Evolutionary conservation across 2,888 invertebrate genomes (phyloP).

Genomic region (Thysanoteuthis rhombus): DNA sequence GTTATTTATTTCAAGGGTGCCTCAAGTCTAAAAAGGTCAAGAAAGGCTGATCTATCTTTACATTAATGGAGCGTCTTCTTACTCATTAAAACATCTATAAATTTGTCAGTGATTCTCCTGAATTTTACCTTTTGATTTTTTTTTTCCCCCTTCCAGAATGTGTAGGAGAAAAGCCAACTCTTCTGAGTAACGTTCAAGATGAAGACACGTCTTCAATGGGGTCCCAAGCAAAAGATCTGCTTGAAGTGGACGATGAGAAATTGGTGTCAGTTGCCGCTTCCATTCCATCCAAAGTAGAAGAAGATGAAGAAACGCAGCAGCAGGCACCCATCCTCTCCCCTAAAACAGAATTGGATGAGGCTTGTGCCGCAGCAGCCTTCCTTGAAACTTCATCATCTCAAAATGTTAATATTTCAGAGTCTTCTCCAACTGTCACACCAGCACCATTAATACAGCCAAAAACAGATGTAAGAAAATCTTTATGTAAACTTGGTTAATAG

Average conservation of each 20-base stretch:
- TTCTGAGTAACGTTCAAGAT: background rate
- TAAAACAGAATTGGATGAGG: constrained; percentile 32
- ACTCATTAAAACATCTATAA: background rate
- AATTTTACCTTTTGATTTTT: background rate
- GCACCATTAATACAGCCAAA: background rate
- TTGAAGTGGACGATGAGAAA: constrained; percentile 15
- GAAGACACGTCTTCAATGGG: constrained; percentile 1
- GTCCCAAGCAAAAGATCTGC: constrained; percentile 15
- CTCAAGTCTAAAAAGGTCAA: too few species aligned
- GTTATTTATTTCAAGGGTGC: too few species aligned
- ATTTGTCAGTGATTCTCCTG: background rate
- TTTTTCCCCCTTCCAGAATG: background rate
- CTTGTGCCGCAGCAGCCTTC: background rate
- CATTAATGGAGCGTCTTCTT: too few species aligned
- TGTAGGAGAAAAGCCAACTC: background rate
- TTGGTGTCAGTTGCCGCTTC: background rate
- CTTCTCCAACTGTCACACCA: background rate
- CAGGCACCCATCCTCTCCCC: background rate
- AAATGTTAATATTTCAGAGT: background rate
- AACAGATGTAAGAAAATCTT: constrained; percentile 14
- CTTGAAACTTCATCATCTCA: background rate
- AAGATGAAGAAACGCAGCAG: constrained; percentile 24
- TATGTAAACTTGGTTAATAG: too few species aligned
- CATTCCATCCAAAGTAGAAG: background rate
- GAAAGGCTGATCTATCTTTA: too few species aligned